Conservation (phyloP, 2,797 vertebrate genomes). For the Fratercula arctica region DNA sequence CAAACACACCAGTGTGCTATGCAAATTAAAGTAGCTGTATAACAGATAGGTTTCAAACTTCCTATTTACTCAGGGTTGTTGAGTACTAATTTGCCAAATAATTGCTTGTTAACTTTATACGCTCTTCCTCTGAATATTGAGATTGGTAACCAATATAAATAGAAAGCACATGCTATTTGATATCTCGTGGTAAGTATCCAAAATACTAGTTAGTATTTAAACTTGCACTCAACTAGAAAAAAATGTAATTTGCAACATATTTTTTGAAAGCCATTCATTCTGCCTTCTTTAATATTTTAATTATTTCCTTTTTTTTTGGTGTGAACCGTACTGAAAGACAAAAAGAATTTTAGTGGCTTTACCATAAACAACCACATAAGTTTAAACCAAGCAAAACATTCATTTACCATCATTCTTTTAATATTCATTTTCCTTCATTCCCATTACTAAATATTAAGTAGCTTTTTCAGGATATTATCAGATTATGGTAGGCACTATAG, state of each 20-base stretch:
- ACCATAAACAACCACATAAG: background rate
- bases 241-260: slow-evolving; percentile 21
- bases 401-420: background rate
- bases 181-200: slow-evolving; percentile 68
- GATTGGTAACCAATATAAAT: slow-evolving; percentile 81
- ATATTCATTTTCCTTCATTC: background rate
- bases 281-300: slow-evolving; percentile 21
- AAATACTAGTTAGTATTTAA: slow-evolving; percentile 74
- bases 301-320: background rate
- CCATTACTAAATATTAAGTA: background rate
- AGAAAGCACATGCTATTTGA: slow-evolving; percentile 77
- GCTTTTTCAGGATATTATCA: background rate
- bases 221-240: slow-evolving; percentile 55
- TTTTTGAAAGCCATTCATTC: background rate
- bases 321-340: background rate
- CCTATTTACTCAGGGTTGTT: slow-evolving; percentile 84
- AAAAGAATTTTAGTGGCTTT: background rate
- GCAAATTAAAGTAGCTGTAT: slow-evolving; percentile 86
- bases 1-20: slow-evolving; percentile 86
- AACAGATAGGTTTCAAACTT: slow-evolving; percentile 87
- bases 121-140: slow-evolving; percentile 82
- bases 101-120: slow-evolving; percentile 86
- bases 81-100: slow-evolving; percentile 86
- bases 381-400: background rate
- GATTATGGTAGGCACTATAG: background rate